A percentile compares a stretch with the other conserved stretches of the same genome.
These are phyloP conservation scores for Pangasius larnaudii DNA, from an alignment of 2,797 vertebrate species.

Conservation along the genomic window DNA sequence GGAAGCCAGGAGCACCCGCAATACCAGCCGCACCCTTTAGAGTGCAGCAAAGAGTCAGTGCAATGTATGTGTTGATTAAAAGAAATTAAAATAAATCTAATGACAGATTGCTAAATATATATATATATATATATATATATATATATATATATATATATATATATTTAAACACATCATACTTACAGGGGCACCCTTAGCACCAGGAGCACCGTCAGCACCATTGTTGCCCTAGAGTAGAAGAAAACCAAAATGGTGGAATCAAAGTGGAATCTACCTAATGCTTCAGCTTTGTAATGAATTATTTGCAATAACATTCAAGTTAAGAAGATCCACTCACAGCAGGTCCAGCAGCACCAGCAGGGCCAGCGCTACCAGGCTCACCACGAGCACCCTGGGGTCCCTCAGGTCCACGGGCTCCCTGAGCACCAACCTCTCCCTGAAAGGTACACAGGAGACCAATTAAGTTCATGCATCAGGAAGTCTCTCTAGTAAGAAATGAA, in stretches of 20 bases:
- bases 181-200: conserved; percentile 88
- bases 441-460: conserved; percentile 32
- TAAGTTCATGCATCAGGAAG: neutral
- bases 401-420: conserved; percentile 90
- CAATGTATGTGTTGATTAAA: neutral
- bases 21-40: conserved; percentile 90
- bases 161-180: conserved; percentile 69
- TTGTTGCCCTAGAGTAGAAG: conserved; percentile 83
- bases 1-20: conserved; percentile 96
- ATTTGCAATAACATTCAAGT: neutral
- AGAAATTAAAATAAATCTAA: neutral
- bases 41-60: conserved; percentile 66
- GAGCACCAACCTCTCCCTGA: conserved; percentile 90
- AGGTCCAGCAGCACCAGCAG: conserved; percentile 89
- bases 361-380: conserved; percentile 91
- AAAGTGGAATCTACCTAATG: neutral
- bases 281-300: neutral
- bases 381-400: conserved; percentile 90
- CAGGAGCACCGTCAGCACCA: conserved; percentile 89
- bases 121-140: too few species aligned
- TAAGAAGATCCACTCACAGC: conserved; percentile 78
- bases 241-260: conserved; percentile 40
- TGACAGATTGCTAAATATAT: neutral
- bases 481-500: neutral
- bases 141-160: too few species aligned